Conservation (phyloP, 2,888 invertebrate species). For the Leptinotarsa peninsularis region DNA sequence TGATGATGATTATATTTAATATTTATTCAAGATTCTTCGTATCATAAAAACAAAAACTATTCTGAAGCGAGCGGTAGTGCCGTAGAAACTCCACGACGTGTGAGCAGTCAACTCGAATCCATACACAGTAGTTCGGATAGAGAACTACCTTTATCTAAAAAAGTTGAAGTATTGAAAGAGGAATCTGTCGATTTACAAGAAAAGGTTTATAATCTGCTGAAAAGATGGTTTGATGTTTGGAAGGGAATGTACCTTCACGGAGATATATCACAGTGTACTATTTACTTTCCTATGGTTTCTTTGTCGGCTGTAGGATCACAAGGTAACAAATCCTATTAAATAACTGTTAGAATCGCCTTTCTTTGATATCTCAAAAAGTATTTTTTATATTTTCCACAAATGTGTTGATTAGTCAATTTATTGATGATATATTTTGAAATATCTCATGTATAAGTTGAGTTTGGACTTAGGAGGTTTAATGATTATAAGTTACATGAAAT, state of each 20-base stretch:
- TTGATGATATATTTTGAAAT: too few species aligned
- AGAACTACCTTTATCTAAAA: constrained; percentile 55
- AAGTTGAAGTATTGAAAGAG: constrained; percentile 49
- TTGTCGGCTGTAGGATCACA: constrained; percentile 71
- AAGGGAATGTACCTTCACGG: constrained; percentile 69
- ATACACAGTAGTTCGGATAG: constrained; percentile 69
- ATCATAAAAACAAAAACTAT: constrained; percentile 48
- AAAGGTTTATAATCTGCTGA: constrained; percentile 62
- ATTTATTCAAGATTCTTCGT: constrained; percentile 27
- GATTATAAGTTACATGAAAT: too few species aligned
- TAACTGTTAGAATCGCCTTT: background rate
- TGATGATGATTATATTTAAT: background rate
- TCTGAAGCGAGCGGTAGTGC: constrained; percentile 59
- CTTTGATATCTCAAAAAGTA: background rate
- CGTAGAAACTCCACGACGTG: constrained; percentile 64
- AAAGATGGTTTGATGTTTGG: constrained; percentile 69
- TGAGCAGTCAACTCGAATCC: constrained; percentile 66
- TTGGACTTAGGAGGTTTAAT: too few species aligned
- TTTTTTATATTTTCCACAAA: too few species aligned
- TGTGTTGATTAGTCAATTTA: too few species aligned
- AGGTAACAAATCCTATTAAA: constrained; percentile 55
- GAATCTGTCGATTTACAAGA: constrained; percentile 61
- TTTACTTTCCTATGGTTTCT: constrained; percentile 72
- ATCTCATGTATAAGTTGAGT: too few species aligned
- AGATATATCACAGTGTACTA: constrained; percentile 71